Percentiles rank a stretch among this genome's conserved stretches.
phyloP scores from a whole-genome alignment of 1,140 invertebrate genomes.

The Sarcophaga peregrina region DNA sequence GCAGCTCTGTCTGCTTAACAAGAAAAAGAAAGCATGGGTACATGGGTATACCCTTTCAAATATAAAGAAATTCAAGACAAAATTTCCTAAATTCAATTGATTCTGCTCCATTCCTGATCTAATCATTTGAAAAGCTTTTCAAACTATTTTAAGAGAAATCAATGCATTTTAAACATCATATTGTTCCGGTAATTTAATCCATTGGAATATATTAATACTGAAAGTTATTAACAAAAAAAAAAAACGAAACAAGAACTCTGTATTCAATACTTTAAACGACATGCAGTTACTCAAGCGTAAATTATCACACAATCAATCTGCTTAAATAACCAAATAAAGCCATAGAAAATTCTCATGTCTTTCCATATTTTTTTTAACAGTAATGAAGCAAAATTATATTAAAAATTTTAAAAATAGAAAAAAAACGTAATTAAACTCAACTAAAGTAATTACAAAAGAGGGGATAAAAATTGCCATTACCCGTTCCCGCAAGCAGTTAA shows the following conservation, averaged over 20 bases:
- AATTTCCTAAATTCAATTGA: too few relatives aligned
- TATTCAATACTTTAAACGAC: background rate
- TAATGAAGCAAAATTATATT: constrained; percentile 25
- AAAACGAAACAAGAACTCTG: background rate
- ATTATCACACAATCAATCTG: background rate
- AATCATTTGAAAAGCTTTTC: too few relatives aligned
- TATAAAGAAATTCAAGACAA: too few relatives aligned
- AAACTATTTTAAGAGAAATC: too few relatives aligned
- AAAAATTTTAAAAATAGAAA: background rate
- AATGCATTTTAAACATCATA: too few relatives aligned
- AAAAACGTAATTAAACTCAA: background rate
- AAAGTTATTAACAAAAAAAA: too few relatives aligned
- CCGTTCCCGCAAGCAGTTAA: constrained; percentile 48
- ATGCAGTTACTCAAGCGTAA: constrained; percentile 23
- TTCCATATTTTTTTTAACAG: background rate
- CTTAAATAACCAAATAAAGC: background rate
- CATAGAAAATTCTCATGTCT: background rate
- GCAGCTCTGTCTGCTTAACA: too few relatives aligned
- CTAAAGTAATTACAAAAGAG: background rate
- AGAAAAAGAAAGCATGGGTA: too few relatives aligned
- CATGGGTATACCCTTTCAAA: too few relatives aligned
- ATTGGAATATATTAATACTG: too few relatives aligned
- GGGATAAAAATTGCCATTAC: constrained; percentile 51
- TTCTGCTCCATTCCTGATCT: too few relatives aligned
- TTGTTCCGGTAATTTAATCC: background rate